Percentiles rank a stretch among this genome's conserved stretches.
Evolutionary conservation across 2,888 invertebrate species (phyloP).

Genomic region (Drosophila maculinotata): DNA sequence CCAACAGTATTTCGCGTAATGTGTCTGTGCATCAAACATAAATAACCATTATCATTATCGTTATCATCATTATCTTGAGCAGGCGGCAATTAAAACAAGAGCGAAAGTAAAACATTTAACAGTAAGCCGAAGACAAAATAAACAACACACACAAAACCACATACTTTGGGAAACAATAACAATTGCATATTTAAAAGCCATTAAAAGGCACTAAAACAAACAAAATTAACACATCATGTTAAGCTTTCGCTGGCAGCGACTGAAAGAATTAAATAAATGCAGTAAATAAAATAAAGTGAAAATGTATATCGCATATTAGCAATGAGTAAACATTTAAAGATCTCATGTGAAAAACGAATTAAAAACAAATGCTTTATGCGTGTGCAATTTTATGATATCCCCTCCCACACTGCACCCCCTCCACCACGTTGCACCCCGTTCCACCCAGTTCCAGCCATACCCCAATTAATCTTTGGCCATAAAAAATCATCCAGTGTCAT

Average conservation of each 20-base stretch:
- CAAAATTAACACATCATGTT: conserved; percentile 19
- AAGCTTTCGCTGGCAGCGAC: conserved; percentile 39
- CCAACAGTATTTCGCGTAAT: conserved; percentile 20
- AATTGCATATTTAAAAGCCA: conserved; percentile 51
- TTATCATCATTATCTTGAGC: conserved; percentile 43
- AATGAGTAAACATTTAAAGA: conserved; percentile 13
- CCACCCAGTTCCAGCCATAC: too few relatives aligned
- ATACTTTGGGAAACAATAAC: conserved; percentile 32
- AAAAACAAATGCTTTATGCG: conserved; percentile 49
- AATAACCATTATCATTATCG: conserved; percentile 44
- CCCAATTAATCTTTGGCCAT: conserved; percentile 64
- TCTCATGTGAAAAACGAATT: conserved; percentile 42
- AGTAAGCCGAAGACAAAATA: conserved; percentile 21
- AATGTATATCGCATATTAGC: conserved; percentile 48
- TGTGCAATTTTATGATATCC: conserved; percentile 17
- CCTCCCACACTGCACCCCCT: not conserved
- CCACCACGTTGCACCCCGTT: conserved; percentile 1
- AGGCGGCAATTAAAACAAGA: conserved; percentile 66
- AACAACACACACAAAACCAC: conserved; percentile 13
- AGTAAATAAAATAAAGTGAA: conserved; percentile 57
- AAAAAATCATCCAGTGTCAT: conserved; percentile 75
- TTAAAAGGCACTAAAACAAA: conserved; percentile 16
- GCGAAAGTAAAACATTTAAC: conserved; percentile 71
- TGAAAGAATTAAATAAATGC: conserved; percentile 1
- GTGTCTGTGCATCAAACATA: conserved; percentile 18